Evolutionary conservation across 2,888 invertebrate genomes (phyloP).

Genomic region (Stenotaenia linearis): DNA sequence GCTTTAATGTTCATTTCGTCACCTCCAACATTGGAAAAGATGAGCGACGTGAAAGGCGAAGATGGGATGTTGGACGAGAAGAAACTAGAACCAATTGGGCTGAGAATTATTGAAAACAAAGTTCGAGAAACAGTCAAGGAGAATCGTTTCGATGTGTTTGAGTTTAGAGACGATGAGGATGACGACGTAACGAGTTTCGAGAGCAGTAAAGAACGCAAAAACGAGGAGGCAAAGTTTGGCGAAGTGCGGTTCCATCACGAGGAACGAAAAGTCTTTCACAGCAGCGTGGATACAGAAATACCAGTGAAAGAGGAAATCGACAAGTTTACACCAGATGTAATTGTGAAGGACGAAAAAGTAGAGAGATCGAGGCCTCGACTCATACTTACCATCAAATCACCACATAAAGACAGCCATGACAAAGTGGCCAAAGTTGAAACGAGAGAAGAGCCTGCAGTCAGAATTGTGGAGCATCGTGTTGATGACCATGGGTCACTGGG

Average conservation of each 20-base stretch:
- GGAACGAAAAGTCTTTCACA: background rate
- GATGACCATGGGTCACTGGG: constrained; percentile 10
- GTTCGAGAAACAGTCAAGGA: constrained; percentile 40
- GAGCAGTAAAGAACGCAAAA: constrained; percentile 33
- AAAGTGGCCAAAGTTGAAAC: constrained; percentile 39
- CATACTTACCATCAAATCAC: constrained; percentile 73
- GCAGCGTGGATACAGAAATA: background rate
- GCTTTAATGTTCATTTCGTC: background rate
- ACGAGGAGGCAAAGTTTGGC: constrained; percentile 31
- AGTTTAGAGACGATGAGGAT: constrained; percentile 83
- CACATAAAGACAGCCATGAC: constrained; percentile 40
- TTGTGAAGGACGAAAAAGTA: constrained; percentile 41
- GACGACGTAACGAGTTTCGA: constrained; percentile 51
- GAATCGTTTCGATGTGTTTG: constrained; percentile 72
- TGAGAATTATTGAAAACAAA: constrained; percentile 18
- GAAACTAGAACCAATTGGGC: background rate
- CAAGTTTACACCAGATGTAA: constrained; percentile 15
- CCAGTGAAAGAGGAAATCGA: constrained; percentile 35
- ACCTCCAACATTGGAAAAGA: constrained; percentile 29
- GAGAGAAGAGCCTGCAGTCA: constrained; percentile 37
- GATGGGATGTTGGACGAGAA: constrained; percentile 21
- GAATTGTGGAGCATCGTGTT: constrained; percentile 32
- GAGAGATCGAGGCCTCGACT: constrained; percentile 63
- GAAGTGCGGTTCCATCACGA: constrained; percentile 22
- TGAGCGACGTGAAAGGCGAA: constrained; percentile 19